Conservation (phyloP, 2,888 invertebrate genomes). For the Xestia sexstrigata region DNA sequence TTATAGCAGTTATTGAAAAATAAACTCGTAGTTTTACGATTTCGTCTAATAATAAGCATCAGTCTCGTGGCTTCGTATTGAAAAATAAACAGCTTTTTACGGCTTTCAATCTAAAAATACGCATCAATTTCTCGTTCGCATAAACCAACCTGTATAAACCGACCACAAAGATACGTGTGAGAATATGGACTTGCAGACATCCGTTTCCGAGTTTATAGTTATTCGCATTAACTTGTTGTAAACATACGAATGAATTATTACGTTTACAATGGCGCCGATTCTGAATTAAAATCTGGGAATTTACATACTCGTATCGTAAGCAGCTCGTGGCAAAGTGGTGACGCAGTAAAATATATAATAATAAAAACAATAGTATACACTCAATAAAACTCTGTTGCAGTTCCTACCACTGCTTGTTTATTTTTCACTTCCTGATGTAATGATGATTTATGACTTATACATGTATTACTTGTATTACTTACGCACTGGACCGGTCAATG, state of each 20-base stretch:
- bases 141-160: slow-evolving; percentile 10
- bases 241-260: slow-evolving; percentile 35
- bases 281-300: neutral
- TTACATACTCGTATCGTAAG: no score
- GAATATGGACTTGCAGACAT: slow-evolving; percentile 45
- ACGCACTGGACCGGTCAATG: no score
- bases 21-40: slow-evolving; percentile 29
- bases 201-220: slow-evolving; percentile 60
- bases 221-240: slow-evolving; percentile 51
- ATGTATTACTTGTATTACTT: no score
- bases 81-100: slow-evolving; percentile 27
- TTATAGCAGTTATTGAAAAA: slow-evolving; percentile 6
- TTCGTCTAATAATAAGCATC: slow-evolving; percentile 25
- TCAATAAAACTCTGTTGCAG: neutral
- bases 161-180: slow-evolving; percentile 28
- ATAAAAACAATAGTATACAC: neutral
- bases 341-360: no score
- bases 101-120: slow-evolving; percentile 5
- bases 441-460: slow-evolving; percentile 3
- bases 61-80: neutral
- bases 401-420: neutral
- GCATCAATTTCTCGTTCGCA: neutral
- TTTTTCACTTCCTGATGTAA: neutral
- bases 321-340: no score
- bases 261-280: neutral